These are phyloP conservation scores for Drymodes brunneopygia DNA, from an alignment of 2,113 vertebrate genomes.

Conservation along the genomic window DNA sequence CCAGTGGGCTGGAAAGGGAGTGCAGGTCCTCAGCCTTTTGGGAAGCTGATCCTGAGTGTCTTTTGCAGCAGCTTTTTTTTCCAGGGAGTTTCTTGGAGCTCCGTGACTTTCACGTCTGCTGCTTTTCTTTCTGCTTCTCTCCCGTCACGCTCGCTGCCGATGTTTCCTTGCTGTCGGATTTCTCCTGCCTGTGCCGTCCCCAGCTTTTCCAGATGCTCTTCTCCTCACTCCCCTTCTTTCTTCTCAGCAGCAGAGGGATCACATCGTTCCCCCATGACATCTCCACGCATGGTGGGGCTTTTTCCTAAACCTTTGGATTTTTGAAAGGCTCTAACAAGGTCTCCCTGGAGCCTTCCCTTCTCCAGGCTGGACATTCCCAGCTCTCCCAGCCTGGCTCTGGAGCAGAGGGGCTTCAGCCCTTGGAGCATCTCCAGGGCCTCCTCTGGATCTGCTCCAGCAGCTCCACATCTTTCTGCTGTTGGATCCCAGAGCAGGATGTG, in stretches of 20 bases:
- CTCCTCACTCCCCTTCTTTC: not conserved
- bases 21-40: not conserved
- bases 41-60: not conserved
- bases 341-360: not conserved
- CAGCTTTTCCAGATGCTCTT: not conserved
- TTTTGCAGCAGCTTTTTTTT: not conserved
- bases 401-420: not conserved
- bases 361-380: not conserved
- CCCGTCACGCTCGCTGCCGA: rapidly evolving
- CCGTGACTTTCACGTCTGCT: not conserved
- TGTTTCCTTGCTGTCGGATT: not conserved
- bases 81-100: not conserved
- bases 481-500: not conserved
- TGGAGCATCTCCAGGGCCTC: not conserved
- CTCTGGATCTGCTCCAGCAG: not conserved
- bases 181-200: not conserved
- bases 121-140: not conserved
- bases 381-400: not conserved
- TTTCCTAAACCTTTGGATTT: not conserved
- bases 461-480: not conserved
- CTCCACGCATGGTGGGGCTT: not conserved
- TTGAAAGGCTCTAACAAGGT: not conserved
- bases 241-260: not conserved
- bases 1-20: not conserved
- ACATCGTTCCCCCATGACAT: not conserved